phyloP scores from a whole-genome alignment of 2,113 vertebrate species.

The Casuarius casuarius region DNA sequence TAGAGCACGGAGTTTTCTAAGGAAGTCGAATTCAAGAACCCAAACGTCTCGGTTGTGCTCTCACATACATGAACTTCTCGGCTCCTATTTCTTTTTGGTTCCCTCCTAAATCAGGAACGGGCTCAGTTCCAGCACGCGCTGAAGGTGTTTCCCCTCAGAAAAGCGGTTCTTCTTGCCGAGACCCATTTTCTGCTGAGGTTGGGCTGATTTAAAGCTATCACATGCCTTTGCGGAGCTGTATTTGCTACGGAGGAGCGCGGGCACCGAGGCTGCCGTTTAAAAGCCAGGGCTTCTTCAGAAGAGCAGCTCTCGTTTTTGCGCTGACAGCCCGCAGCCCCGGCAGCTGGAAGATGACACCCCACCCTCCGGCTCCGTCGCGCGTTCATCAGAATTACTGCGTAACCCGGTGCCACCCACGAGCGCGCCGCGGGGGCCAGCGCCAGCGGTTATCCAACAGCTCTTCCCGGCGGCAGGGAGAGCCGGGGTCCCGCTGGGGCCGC shows the following conservation, averaged over 20 bases:
- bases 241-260: background rate
- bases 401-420: background rate
- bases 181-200: background rate
- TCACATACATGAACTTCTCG: accelerated
- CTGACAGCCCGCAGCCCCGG: accelerated
- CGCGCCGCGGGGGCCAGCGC: no score
- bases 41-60: accelerated
- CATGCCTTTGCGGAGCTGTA: accelerated
- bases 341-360: background rate
- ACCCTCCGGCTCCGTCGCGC: background rate
- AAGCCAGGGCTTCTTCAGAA: accelerated
- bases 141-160: background rate
- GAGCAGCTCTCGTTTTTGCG: accelerated
- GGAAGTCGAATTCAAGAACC: background rate
- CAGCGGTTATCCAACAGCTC: no score
- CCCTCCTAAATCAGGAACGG: background rate
- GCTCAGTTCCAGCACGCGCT: background rate
- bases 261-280: accelerated
- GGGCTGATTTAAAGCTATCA: accelerated
- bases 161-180: accelerated
- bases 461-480: background rate
- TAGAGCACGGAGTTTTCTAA: accelerated
- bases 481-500: background rate
- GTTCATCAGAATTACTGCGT: accelerated
- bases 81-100: background rate